phyloP scores from a whole-genome alignment of 2,113 vertebrate genomes.

The Leucopsar rothschildi region DNA sequence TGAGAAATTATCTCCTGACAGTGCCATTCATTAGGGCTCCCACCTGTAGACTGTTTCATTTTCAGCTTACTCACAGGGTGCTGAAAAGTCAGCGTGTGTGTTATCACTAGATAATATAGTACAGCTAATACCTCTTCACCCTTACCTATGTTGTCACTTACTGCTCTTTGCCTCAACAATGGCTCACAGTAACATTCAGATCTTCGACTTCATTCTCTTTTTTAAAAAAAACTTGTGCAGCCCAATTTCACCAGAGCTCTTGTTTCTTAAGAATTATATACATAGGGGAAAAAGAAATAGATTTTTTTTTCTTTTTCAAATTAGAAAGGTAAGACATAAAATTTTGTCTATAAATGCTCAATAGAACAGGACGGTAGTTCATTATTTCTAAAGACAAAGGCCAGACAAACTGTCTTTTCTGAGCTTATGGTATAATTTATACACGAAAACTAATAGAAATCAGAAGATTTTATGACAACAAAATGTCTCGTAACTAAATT shows the following conservation, averaged over 20 bases:
- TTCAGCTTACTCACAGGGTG: slow-evolving; percentile 37
- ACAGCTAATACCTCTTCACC: slow-evolving; percentile 12
- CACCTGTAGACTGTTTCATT: slow-evolving; percentile 63
- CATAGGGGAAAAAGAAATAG: fast-evolving
- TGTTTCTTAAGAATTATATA: background rate
- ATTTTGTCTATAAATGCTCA: background rate
- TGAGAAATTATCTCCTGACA: slow-evolving; percentile 41
- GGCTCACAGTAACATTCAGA: background rate
- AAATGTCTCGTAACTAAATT: background rate
- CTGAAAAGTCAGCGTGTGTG: slow-evolving; percentile 47
- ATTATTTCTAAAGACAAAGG: background rate
- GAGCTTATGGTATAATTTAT: background rate
- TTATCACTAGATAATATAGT: slow-evolving; percentile 56
- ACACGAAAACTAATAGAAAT: background rate
- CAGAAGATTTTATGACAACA: background rate
- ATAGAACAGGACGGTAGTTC: background rate
- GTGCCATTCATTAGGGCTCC: slow-evolving; percentile 35
- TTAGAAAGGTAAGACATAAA: background rate
- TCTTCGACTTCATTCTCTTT: background rate
- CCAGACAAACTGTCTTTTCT: background rate
- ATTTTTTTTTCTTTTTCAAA: background rate
- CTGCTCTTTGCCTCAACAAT: background rate
- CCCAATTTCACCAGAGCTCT: background rate
- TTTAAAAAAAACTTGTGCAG: background rate
- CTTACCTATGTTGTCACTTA: background rate